Evolutionary conservation across 1,140 invertebrate genomes (phyloP).

Genomic region (Kradibia gibbosae): DNA sequence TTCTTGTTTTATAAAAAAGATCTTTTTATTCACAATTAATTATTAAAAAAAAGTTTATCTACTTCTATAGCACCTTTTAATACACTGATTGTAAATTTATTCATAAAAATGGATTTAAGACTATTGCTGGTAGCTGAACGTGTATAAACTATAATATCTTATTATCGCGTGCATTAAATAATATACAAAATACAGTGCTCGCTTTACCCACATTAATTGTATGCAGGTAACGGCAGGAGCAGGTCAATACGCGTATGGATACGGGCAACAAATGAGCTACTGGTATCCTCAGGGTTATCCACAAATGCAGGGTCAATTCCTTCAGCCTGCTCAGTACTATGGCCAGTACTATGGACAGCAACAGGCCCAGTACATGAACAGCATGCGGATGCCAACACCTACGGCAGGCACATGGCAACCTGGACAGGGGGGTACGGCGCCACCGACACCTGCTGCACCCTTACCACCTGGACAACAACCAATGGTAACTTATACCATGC

Average conservation of each 20-base stretch:
- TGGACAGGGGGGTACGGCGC: slow-evolving; percentile 70
- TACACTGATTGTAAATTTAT: no score
- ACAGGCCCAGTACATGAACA: slow-evolving; percentile 72
- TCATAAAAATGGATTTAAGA: no score
- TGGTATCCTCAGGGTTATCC: slow-evolving; percentile 84
- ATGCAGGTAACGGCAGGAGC: slow-evolving; percentile 69
- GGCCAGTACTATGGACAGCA: slow-evolving; percentile 76
- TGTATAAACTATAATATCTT: no score
- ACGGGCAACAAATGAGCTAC: slow-evolving; percentile 84
- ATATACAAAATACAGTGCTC: no score
- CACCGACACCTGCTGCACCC: slow-evolving; percentile 71
- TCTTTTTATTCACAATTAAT: no score
- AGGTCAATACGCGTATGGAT: slow-evolving; percentile 79
- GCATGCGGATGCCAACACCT: slow-evolving; percentile 75
- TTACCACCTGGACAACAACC: slow-evolving; percentile 74
- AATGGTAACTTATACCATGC: slow-evolving; percentile 82
- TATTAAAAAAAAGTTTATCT: no score
- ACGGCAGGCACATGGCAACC: slow-evolving; percentile 73
- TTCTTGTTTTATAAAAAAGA: no score
- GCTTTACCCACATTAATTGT: no score
- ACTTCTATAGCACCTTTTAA: no score
- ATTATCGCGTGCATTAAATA: no score
- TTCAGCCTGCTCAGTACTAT: slow-evolving; percentile 68
- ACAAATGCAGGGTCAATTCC: slow-evolving; percentile 73
- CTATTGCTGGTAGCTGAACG: no score